Evolutionary conservation across 2,888 invertebrate species (phyloP), one percentile per base, ranked within the genome.

Genomic region (Abrostola tripartita): DNA sequence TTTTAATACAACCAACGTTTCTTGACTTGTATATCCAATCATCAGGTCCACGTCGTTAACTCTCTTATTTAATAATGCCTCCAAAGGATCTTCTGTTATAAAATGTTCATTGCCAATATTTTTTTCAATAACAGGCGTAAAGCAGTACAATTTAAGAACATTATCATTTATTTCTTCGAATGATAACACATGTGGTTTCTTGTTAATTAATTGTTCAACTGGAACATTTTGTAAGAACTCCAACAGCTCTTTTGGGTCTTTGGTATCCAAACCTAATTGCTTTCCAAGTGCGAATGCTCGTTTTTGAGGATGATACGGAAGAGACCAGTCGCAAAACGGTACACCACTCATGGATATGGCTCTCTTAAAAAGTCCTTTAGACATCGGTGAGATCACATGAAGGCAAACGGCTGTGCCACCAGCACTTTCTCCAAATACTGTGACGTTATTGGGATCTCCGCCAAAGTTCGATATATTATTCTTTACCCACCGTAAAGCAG

Each of bases 1-100:
- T 5, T 62, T 40, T 14, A 85, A 37, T 0, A 55, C 77, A 1
- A 86, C 1, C 11, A 86, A 37, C 0, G 96, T 96, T 90, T 97
- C 97, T 60, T 96, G 95, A 0, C 95, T 95, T 9, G 96, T 97
- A 8, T 96, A 85, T 0, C 97, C 97, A 36, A 96, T 93, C 82
- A 98, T 95, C 85, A 97, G 93, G 0, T 97, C 97, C 0, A 96
- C 93, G 42, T 88, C 77, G 52, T 88, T 88, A 6, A 95, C 83
- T 11, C 87, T 89, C 37, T 96, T 96, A 38, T 90, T 88, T 79
- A 82, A 87, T 37, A 88, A 65, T 37, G 78, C 56, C 12, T 83
- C 72, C 6, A 79, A 50, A 2, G 85, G 85, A 12, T 81, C 68
- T 67, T 87, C 84, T 0, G 80, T 83, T 24, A 90, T 37, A 50